Evolutionary conservation across 1,140 invertebrate species (phyloP), one percentile per base, ranked within the genome.

Genomic region (Adelges cooleyi): DNA sequence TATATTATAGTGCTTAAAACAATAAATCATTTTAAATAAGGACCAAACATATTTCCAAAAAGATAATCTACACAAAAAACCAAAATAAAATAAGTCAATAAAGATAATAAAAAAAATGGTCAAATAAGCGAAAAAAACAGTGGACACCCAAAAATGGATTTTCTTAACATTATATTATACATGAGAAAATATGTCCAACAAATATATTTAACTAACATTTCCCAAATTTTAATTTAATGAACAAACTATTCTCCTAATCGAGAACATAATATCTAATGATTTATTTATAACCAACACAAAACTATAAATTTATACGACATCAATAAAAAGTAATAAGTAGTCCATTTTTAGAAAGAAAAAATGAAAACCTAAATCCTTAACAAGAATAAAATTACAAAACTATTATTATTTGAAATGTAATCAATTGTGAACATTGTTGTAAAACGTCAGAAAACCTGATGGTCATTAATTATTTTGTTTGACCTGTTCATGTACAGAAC

Each of bases 11-110:
- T 33, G 29, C 29, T 27, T 20, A 18, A 15, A 59, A 46, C 27
- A 59, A 59, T 44, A 59, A 59, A 46, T 59, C 40, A 59, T 59
- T 27, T 40, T 29, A 62, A 18, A 62, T 33, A 44, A 46, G 25
- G 44, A 62, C 27, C 44, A 29, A 11, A 62, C 25, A 62, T 33
- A 62, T 44, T 62, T 44, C 22, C 15, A 56, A 56, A 56, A 56
- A 38, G 18, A 40, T 40, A 22, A 40, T 25, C 18, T 38, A 22
- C 3, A 52, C 33, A 54, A 53, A 53, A n/a, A 18, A 33, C 20
- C 36, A 42, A 46, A 62, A 11, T 15, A 40, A 40, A 40, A 46
- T 62, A 62, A 40, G 53, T 56, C 38, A 42, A 56, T 44, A 29
- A 18, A 23, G 22, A 23, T 44, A 29, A 44, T 13, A 29, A 44